Evolutionary conservation across 1,140 invertebrate genomes (phyloP).

Genomic region (Drosophila burlai): DNA sequence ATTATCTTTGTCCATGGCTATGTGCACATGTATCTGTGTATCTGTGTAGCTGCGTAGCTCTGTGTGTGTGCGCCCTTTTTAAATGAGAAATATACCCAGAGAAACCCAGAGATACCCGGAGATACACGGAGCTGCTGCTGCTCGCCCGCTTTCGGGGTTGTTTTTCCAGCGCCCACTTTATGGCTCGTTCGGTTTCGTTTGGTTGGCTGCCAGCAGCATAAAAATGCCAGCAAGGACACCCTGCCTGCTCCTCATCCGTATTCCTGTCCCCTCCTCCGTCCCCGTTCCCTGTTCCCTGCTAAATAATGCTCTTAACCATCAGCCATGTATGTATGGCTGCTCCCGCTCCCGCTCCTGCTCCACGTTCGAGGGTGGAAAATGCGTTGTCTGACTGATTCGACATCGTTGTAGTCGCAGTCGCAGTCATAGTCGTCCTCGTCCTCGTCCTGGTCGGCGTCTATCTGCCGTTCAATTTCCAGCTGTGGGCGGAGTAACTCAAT

Average conservation of each 20-base stretch:
- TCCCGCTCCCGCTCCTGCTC: not conserved
- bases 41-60: constrained; percentile 2
- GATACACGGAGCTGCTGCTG: not conserved
- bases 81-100: constrained; percentile 18
- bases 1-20: constrained; percentile 82
- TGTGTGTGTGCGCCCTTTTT: constrained; percentile 17
- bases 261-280: constrained; percentile 36
- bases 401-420: constrained; percentile 23
- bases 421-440: not conserved
- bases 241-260: constrained; percentile 19
- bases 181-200: constrained; percentile 80
- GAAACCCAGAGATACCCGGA: constrained; percentile 4
- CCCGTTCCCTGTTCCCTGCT: constrained; percentile 34
- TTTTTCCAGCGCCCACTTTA: constrained; percentile 72
- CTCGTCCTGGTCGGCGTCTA: constrained; percentile 32
- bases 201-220: constrained; percentile 74
- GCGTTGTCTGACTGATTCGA: constrained; percentile 61
- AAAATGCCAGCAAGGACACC: constrained; percentile 68
- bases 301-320: constrained; percentile 81
- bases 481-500: constrained; percentile 84
- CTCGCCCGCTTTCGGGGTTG: constrained; percentile 54
- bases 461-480: constrained; percentile 59
- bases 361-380: constrained; percentile 64
- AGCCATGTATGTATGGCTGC: constrained; percentile 45
- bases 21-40: constrained; percentile 36